Conservation (phyloP, 2,113 vertebrate genomes). For the Genyomyrus donnyi region DNA sequence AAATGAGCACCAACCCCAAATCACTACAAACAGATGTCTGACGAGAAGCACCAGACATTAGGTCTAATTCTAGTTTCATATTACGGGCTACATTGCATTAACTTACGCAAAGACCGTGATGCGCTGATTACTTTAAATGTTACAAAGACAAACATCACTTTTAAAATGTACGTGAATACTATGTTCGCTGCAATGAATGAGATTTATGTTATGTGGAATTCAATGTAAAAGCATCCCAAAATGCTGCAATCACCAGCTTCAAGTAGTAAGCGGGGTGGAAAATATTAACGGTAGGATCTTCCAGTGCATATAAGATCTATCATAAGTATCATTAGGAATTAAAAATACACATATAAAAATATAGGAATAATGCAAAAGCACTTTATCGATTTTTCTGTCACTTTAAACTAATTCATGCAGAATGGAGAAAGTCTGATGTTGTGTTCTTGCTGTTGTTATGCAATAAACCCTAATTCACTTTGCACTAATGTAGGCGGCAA, state of each 20-base stretch:
- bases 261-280: constrained; percentile 26
- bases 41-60: constrained; percentile 32
- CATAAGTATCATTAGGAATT: not conserved
- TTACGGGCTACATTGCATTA: not conserved
- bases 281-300: not conserved
- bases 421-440: constrained; percentile 29
- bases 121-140: not conserved
- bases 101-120: not conserved
- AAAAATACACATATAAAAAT: not conserved
- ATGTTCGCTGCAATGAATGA: not conserved
- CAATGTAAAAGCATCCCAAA: constrained; percentile 29
- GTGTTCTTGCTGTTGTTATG: constrained; percentile 62
- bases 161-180: constrained; percentile 1
- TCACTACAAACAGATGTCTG: constrained; percentile 97
- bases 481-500: constrained; percentile 65
- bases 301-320: not conserved
- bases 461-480: constrained; percentile 66
- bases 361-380: constrained; percentile 40
- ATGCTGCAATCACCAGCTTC: constrained; percentile 39
- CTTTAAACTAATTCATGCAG: constrained; percentile 49
- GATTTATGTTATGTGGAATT: constrained; percentile 31
- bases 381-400: constrained; percentile 60
- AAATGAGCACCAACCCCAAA: constrained; percentile 84
- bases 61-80: constrained; percentile 7
- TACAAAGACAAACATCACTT: not conserved